Evolutionary conservation across 2,113 vertebrate species (phyloP).

Genomic region (Chlamydotis undulata): DNA sequence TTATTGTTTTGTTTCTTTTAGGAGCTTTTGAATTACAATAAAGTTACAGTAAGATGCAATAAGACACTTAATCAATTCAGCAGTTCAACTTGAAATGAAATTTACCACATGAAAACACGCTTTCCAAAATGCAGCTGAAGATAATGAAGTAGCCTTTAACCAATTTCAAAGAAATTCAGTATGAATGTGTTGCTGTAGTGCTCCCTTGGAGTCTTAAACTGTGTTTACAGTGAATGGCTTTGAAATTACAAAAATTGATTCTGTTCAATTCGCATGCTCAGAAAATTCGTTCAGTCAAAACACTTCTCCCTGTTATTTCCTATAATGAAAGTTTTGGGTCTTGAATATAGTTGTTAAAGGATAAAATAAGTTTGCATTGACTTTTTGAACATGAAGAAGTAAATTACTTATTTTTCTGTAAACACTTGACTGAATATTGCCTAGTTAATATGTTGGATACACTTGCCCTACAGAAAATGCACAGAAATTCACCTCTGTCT

Average conservation of each 20-base stretch:
- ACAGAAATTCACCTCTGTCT: background rate
- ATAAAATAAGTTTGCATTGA: background rate
- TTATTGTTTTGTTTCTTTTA: background rate
- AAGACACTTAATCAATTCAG: constrained; percentile 28
- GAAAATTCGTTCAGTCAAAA: constrained; percentile 6
- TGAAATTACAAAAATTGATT: constrained; percentile 45
- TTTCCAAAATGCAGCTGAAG: background rate
- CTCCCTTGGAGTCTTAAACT: background rate
- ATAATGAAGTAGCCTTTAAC: constrained; percentile 29
- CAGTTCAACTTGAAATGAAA: constrained; percentile 25
- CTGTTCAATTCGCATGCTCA: constrained; percentile 2
- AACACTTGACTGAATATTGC: background rate
- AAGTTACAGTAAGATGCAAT: background rate
- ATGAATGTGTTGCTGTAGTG: background rate
- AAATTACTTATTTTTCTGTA: background rate
- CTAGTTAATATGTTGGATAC: background rate
- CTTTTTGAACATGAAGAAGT: background rate
- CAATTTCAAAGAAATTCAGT: constrained; percentile 1
- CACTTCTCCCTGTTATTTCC: background rate
- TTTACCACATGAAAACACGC: background rate
- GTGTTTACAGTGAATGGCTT: background rate
- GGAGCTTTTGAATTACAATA: background rate
- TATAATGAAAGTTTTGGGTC: background rate
- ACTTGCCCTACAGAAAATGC: background rate
- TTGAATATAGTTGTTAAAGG: background rate